phyloP scores from a whole-genome alignment of 2,113 vertebrate species.

The Peromyscus polionotus region DNA sequence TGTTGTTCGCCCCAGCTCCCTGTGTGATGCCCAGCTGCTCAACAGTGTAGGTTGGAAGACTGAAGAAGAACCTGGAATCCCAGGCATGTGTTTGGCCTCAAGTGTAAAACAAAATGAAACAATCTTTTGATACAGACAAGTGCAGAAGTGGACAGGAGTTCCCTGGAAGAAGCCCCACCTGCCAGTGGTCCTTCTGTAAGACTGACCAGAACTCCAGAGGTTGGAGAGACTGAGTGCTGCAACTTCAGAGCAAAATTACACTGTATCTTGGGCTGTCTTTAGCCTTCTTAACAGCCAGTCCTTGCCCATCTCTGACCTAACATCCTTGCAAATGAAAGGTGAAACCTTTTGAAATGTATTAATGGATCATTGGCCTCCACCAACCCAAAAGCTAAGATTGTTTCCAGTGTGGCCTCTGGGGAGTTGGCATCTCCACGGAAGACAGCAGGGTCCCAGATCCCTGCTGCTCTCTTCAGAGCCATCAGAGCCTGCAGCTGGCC shows the following conservation, averaged over 20 bases:
- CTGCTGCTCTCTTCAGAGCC: not conserved
- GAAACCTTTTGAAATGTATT: not conserved
- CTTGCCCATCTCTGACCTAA: not conserved
- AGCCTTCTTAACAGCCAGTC: not conserved
- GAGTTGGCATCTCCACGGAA: too few species aligned
- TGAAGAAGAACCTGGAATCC: not conserved
- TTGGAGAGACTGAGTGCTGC: not conserved
- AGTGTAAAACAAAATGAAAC: not conserved
- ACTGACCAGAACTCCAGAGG: not conserved
- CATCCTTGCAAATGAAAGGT: not conserved
- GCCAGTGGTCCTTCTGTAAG: not conserved
- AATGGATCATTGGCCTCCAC: not conserved
- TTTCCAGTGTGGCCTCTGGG: not conserved
- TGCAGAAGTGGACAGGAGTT: not conserved
- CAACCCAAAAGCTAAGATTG: not conserved
- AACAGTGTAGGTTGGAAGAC: not conserved
- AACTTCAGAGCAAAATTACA: not conserved
- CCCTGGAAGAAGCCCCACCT: not conserved
- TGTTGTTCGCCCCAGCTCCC: not conserved
- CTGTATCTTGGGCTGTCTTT: not conserved
- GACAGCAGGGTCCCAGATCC: not conserved
- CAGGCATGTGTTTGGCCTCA: not conserved
- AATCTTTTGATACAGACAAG: not conserved
- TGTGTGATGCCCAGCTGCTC: not conserved
- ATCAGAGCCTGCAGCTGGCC: too few species aligned